Evolutionary conservation across 2,797 vertebrate genomes (phyloP), one percentile per base, ranked within the genome.

Genomic region (Anguilla marmorata): DNA sequence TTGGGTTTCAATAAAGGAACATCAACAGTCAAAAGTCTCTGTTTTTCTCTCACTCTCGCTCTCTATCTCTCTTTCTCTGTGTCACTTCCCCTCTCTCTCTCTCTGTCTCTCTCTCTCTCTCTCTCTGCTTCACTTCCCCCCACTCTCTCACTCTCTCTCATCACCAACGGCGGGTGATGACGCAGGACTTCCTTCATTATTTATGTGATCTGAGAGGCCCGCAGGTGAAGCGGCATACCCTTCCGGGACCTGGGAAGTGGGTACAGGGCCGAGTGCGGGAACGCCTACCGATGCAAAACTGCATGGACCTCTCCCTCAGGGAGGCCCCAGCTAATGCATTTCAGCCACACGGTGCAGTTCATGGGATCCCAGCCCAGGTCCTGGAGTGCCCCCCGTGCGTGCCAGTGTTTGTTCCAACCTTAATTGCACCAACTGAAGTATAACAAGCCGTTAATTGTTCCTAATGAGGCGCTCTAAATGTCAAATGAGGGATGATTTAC

Each of bases 371-470:
- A 66, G 63, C 63, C 63, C 24, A 7, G 63, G 63, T 27, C 63
- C 63, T 66, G 63, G 19, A 66, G 63, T 66, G 2, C 24, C 63
- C 58, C 63, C 60, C 24, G 63, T n/a, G 63, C 9, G n/a, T 8
- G 63, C 63, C n/a, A 24, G 4, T 66, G n/a, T 66, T 27, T 66
- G 24, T 27, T 27, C 63, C 63, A 69, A 27, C 63, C 63, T 69
- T 69, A 69, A 69, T 69, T n/a, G 63, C 24, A 11, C 24, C 27
- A 69, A n/a, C 24, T 27, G 63, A 69, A 27, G 24, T 69, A 69
- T 11, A 69, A 69, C 63, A 27, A 69, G 63, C 63, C 27, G 63
- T 69, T 69, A 69, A 69, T 69, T 69, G 63, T 69, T 69, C 63
- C 24, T 69, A 69, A 69, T 69, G 63, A 69, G 24, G 3, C 63